These are phyloP conservation scores for Istiophorus platypterus DNA, from an alignment of 2,113 vertebrate genomes.

Conservation along the genomic window DNA sequence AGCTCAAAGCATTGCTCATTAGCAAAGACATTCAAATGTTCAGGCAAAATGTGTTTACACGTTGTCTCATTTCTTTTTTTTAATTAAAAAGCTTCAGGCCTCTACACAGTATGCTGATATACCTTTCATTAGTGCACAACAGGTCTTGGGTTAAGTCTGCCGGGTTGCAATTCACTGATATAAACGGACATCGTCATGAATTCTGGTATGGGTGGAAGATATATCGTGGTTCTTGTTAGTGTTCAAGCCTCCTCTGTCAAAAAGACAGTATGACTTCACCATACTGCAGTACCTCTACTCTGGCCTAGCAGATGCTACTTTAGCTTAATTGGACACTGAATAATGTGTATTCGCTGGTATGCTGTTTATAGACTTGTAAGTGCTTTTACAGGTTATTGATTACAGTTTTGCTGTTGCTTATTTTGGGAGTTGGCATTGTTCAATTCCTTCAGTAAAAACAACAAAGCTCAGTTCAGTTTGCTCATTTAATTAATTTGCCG, in stretches of 20 bases:
- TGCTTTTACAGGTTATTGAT: conserved; percentile 70
- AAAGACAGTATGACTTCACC: conserved; percentile 48
- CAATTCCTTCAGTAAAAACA: conserved; percentile 40
- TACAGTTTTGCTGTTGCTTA: conserved; percentile 47
- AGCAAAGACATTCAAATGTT: background rate
- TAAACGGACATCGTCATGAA: conserved; percentile 50
- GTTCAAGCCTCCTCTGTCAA: conserved; percentile 45
- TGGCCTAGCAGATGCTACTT: conserved; percentile 49
- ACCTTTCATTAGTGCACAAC: conserved; percentile 45
- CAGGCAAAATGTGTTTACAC: background rate
- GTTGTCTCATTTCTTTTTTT: conserved; percentile 41
- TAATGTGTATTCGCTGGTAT: conserved; percentile 50
- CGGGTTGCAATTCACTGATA: conserved; percentile 28
- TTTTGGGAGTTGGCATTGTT: conserved; percentile 51
- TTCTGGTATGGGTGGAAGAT: conserved; percentile 47
- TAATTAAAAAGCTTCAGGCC: conserved; percentile 38
- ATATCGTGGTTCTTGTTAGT: conserved; percentile 40
- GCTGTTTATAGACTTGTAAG: conserved; percentile 46
- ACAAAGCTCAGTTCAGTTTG: conserved; percentile 54
- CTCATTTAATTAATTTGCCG: conserved; percentile 61
- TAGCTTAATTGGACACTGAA: conserved; percentile 63
- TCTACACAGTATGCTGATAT: conserved; percentile 30
- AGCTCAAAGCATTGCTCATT: background rate
- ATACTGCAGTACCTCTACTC: conserved; percentile 27
- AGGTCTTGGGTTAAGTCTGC: conserved; percentile 46